A percentile compares a stretch with the other conserved stretches of the same genome.
Conservation (phyloP, 2,113 vertebrate species). For the Noturus placidus region DNA sequence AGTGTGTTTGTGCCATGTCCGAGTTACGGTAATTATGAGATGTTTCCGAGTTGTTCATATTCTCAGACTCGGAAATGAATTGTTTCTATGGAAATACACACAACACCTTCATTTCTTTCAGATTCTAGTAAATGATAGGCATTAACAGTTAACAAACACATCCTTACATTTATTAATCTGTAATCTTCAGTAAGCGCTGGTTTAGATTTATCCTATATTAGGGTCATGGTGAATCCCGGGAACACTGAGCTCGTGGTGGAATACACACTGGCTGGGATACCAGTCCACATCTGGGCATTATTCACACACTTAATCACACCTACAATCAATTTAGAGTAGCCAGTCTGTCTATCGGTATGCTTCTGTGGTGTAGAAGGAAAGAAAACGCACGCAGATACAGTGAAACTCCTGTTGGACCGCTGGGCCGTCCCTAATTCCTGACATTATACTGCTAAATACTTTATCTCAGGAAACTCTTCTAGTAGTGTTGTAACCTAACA, state of each 20-base stretch:
- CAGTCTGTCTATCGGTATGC: neutral
- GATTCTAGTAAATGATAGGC: neutral
- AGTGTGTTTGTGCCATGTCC: conserved; percentile 1
- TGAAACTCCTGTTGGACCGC: neutral
- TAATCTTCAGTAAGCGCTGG: neutral
- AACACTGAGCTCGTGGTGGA: neutral
- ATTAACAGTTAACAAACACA: neutral
- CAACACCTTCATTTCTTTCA: neutral
- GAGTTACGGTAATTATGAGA: neutral
- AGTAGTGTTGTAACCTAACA: neutral
- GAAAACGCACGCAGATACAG: neutral
- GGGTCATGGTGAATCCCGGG: neutral
- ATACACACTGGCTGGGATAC: neutral
- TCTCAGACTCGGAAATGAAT: neutral
- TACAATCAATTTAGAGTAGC: neutral
- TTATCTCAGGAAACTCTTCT: neutral
- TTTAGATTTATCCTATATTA: neutral
- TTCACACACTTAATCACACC: neutral
- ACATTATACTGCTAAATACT: neutral
- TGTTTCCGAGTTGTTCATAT: neutral
- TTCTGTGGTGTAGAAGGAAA: neutral
- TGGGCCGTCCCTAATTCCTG: neutral
- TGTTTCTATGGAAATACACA: neutral
- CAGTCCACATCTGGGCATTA: neutral
- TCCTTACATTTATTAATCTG: neutral